A percentile compares a stretch with the other conserved stretches of the same genome.
These are phyloP conservation scores for Bufotes viridis DNA, from an alignment of 2,797 vertebrate genomes.

Conservation along the genomic window DNA sequence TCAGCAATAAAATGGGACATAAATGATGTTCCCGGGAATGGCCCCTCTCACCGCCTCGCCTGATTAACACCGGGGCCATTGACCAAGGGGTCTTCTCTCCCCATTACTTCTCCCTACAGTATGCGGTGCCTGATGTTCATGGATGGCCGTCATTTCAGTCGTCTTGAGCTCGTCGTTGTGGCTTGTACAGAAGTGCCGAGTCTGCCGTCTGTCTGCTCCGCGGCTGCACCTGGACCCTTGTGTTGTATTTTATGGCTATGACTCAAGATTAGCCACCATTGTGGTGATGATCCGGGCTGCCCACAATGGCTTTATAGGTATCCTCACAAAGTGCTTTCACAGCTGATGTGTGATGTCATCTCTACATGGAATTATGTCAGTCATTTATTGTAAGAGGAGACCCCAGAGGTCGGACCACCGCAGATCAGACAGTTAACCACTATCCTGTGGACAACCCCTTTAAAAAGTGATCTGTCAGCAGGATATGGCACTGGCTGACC, in stretches of 20 bases:
- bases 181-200: neutral
- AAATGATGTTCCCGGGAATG: neutral
- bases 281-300: neutral
- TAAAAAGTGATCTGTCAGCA: no score
- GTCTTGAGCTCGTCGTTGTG: neutral
- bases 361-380: neutral
- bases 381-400: neutral
- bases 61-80: slow-evolving; percentile 46
- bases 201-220: no score
- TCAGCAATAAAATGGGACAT: slow-evolving; percentile 31
- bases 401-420: no score
- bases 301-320: neutral
- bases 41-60: slow-evolving; percentile 27
- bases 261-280: neutral
- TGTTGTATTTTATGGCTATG: neutral
- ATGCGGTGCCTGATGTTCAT: no score
- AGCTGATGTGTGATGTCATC: neutral
- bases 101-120: slow-evolving; percentile 11
- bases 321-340: neutral
- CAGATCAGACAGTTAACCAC: no score
- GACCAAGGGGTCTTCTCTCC: slow-evolving; percentile 4
- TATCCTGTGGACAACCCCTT: no score
- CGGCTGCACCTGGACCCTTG: neutral
- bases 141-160: neutral
- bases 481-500: no score